phyloP scores from a whole-genome alignment of 1,140 invertebrate species.

The Meloidogyne floridensis region DNA sequence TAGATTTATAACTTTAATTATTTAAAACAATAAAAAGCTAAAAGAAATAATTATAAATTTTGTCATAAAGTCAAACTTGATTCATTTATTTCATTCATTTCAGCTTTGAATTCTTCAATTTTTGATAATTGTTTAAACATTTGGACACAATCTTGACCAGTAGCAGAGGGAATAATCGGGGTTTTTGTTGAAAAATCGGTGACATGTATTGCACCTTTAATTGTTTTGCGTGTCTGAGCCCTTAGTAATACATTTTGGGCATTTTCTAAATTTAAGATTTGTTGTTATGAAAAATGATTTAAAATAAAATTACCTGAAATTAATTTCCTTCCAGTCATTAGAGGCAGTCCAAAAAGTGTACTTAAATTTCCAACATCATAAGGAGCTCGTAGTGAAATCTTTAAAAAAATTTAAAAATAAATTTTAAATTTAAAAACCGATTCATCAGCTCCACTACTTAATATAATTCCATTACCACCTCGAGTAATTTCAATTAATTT shows the following conservation, averaged over 20 bases:
- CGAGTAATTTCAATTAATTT: constrained; percentile 38
- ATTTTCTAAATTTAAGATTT: constrained; percentile 51
- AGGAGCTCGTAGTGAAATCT: constrained; percentile 57
- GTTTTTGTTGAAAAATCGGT: constrained; percentile 17
- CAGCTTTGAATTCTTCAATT: constrained; percentile 50
- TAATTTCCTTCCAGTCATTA: constrained; percentile 37
- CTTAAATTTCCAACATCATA: constrained; percentile 61
- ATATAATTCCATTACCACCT: constrained; percentile 42
- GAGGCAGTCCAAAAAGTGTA: constrained; percentile 49
- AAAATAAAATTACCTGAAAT: constrained; percentile 34
- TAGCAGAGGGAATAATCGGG: constrained; percentile 29
- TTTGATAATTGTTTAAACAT: constrained; percentile 35
- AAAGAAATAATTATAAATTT: background rate
- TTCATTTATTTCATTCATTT: constrained; percentile 14
- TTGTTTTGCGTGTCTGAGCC: constrained; percentile 52
- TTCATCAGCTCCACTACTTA: constrained; percentile 54
- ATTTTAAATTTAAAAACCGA: constrained; percentile 5
- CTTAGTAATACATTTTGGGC: constrained; percentile 50
- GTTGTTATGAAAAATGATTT: background rate
- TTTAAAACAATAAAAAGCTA: too few relatives aligned
- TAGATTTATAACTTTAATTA: background rate
- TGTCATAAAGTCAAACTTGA: background rate
- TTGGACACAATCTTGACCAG: constrained; percentile 6
- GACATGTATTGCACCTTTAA: constrained; percentile 57
- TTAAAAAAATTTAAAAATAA: background rate